phyloP scores from a whole-genome alignment of 2,797 vertebrate species.

The Oryzias dopingdopingensis region DNA sequence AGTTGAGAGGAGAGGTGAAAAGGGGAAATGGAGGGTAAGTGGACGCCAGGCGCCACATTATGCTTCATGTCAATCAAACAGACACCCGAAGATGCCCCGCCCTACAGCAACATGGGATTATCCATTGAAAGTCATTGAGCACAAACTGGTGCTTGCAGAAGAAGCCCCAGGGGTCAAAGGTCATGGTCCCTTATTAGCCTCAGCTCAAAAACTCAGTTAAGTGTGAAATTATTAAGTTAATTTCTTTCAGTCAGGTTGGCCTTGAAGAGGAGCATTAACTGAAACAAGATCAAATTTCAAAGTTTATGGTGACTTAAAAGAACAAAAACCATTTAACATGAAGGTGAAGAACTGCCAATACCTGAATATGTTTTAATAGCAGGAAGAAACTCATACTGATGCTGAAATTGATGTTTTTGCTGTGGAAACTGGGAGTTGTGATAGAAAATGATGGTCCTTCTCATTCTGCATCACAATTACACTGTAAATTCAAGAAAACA shows the following conservation, averaged over 20 bases:
- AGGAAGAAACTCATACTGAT: no score
- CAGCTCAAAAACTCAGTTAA: not conserved
- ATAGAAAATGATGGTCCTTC: not conserved
- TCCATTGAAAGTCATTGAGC: conserved; percentile 38
- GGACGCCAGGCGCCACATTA: conserved; percentile 68
- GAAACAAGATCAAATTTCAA: no score
- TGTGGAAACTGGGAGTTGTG: no score
- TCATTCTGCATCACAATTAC: not conserved
- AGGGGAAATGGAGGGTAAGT: conserved; percentile 57
- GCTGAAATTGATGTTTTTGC: no score
- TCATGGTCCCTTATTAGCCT: not conserved
- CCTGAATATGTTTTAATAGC: no score
- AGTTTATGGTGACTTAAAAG: no score
- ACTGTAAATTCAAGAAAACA: not conserved
- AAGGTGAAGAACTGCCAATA: no score
- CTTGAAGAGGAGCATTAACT: no score
- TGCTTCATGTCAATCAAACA: conserved; percentile 57
- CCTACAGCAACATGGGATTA: conserved; percentile 8
- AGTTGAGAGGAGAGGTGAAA: conserved; percentile 69
- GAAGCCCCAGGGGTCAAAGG: conserved; percentile 12
- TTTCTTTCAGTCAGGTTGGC: not conserved
- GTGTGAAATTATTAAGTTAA: not conserved
- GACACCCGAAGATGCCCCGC: conserved; percentile 33
- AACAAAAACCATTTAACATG: no score
- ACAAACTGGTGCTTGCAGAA: not conserved